Percentiles rank a stretch among this genome's conserved stretches.
Conservation (phyloP, 2,888 invertebrate species). For the Synergus laeviventris region DNA sequence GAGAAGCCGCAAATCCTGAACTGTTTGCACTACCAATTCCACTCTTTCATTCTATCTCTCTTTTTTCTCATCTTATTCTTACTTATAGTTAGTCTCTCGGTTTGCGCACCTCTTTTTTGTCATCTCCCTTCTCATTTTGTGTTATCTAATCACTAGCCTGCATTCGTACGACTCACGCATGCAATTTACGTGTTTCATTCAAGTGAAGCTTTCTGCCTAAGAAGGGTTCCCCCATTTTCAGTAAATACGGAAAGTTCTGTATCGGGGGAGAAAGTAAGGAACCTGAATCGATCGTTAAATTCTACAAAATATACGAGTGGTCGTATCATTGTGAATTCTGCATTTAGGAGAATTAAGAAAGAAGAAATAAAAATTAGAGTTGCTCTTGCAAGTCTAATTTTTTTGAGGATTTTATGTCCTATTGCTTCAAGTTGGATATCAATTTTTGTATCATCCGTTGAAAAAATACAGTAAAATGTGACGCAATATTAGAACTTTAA, state of each 20-base stretch:
- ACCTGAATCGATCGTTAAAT: background rate
- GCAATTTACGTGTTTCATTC: slow-evolving; percentile 5
- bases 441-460: background rate
- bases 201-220: background rate
- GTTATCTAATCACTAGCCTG: slow-evolving; percentile 14
- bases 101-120: background rate
- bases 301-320: background rate
- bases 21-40: slow-evolving; percentile 31
- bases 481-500: background rate
- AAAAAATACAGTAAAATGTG: background rate
- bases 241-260: background rate
- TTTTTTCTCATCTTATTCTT: slow-evolving; percentile 6
- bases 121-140: slow-evolving; percentile 13
- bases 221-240: background rate
- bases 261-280: background rate
- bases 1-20: slow-evolving; percentile 13
- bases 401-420: too few species aligned
- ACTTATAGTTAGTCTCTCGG: slow-evolving; percentile 4
- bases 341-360: too few species aligned
- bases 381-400: too few species aligned
- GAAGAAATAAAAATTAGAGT: too few species aligned
- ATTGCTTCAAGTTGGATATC: too few species aligned
- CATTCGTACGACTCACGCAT: slow-evolving; percentile 6
- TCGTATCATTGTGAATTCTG: background rate
- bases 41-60: background rate